Conservation (phyloP, 2,888 invertebrate genomes). For the Spodoptera littoralis region DNA sequence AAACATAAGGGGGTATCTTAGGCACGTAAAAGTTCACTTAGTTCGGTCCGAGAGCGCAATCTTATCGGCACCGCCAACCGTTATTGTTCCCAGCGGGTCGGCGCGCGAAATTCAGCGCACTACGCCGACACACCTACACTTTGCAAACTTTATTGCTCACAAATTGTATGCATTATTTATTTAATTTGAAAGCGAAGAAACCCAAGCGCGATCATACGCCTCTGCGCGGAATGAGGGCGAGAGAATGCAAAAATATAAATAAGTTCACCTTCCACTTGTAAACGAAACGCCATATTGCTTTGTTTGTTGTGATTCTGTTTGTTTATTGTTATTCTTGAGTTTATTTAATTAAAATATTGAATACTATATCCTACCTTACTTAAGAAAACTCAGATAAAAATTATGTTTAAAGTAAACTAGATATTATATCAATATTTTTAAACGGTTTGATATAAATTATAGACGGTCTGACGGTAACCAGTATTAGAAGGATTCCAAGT, state of each 20-base stretch:
- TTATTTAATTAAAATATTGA: too few relatives aligned
- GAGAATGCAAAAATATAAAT: slow-evolving; percentile 62
- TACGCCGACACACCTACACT: slow-evolving; percentile 77
- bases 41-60: slow-evolving; percentile 57
- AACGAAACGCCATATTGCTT: slow-evolving; percentile 41
- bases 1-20: not conserved
- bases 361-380: too few relatives aligned
- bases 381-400: too few relatives aligned
- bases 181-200: slow-evolving; percentile 88
- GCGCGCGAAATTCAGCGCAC: slow-evolving; percentile 81
- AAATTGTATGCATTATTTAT: slow-evolving; percentile 88
- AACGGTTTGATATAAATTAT: too few relatives aligned
- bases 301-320: slow-evolving; percentile 35
- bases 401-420: too few relatives aligned
- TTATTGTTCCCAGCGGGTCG: slow-evolving; percentile 83
- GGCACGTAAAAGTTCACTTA: not conserved
- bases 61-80: slow-evolving; percentile 70
- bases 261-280: slow-evolving; percentile 42
- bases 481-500: too few relatives aligned
- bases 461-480: too few relatives aligned
- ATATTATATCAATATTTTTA: too few relatives aligned
- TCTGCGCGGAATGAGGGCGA: slow-evolving; percentile 56
- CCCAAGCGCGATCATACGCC: slow-evolving; percentile 80
- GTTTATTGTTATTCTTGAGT: slow-evolving; percentile 2
- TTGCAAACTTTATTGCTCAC: slow-evolving; percentile 85